phyloP scores from a whole-genome alignment of 2,888 invertebrate genomes.

The Pelosia muscerda region DNA sequence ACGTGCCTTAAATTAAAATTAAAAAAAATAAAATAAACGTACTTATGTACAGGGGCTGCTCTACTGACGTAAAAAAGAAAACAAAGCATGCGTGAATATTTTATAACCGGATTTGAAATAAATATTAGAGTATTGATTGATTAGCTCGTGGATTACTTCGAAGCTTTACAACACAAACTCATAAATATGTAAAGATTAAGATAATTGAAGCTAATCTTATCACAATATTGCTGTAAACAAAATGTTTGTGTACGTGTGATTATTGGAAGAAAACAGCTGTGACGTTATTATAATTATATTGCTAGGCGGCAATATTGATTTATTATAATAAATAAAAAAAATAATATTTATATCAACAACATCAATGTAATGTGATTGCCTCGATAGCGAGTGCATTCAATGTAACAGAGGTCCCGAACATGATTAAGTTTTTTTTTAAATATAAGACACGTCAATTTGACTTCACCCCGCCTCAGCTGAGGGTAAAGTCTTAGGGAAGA shows the following conservation, averaged over 20 bases:
- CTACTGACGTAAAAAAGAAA: not conserved
- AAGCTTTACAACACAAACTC: not conserved
- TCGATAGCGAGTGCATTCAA: not conserved
- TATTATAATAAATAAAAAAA: not conserved
- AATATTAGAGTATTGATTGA: conserved; percentile 6
- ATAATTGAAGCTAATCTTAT: conserved; percentile 11
- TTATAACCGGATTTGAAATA: not conserved
- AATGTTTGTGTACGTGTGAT: not conserved
- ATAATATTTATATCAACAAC: not conserved
- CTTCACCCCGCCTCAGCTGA: too few species aligned
- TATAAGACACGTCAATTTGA: too few species aligned
- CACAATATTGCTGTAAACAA: conserved; percentile 4
- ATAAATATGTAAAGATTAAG: conserved; percentile 9
- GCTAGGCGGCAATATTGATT: conserved; percentile 1
- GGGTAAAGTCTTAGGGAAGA: too few species aligned
- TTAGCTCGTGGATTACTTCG: not conserved
- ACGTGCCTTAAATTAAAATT: too few species aligned
- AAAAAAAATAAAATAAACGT: too few species aligned
- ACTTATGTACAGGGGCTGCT: not conserved
- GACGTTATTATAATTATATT: conserved; percentile 6
- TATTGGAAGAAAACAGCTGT: conserved; percentile 6
- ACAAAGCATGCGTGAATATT: not conserved
- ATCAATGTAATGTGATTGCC: not conserved
- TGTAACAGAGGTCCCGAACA: too few species aligned
- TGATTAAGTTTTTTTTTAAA: too few species aligned